A percentile compares a stretch with the other conserved stretches of the same genome.
Evolutionary conservation across 2,888 invertebrate species (phyloP).

Genomic region (Perdita meconis): DNA sequence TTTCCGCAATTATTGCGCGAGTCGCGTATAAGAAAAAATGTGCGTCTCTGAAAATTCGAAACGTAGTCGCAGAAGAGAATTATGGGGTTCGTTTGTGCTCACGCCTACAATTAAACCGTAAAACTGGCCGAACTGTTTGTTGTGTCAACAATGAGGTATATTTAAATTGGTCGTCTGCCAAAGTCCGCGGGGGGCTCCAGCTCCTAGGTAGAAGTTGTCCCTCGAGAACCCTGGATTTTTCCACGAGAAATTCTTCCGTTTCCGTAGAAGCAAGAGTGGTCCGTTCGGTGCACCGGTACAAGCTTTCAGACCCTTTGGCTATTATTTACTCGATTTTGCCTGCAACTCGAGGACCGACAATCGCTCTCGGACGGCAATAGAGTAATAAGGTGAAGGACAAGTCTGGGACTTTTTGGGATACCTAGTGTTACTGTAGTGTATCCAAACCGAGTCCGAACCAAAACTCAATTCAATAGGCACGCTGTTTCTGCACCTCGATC

Average conservation of each 20-base stretch:
- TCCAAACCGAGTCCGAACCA: background rate
- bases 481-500: conserved; percentile 1
- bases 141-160: conserved; percentile 76
- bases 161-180: conserved; percentile 62
- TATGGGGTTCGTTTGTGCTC: conserved; percentile 3
- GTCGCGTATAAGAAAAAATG: background rate
- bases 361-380: conserved; percentile 28
- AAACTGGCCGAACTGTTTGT: conserved; percentile 63
- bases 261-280: background rate
- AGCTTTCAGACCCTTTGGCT: conserved; percentile 26
- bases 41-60: no score
- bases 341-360: conserved; percentile 29
- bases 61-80: background rate
- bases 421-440: conserved; percentile 15
- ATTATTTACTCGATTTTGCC: conserved; percentile 27
- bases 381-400: conserved; percentile 44
- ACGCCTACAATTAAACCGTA: conserved; percentile 18
- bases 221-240: background rate
- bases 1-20: no score
- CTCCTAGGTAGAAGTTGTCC: background rate
- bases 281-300: conserved; percentile 8
- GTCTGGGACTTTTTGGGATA: conserved; percentile 11
- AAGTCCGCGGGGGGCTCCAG: conserved; percentile 35
- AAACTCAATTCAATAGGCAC: conserved; percentile 7
- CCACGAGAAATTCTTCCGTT: conserved; percentile 7